Percentiles rank a stretch among this genome's conserved stretches.
phyloP scores from a whole-genome alignment of 2,113 vertebrate species.

The Podocnemis expansa region DNA sequence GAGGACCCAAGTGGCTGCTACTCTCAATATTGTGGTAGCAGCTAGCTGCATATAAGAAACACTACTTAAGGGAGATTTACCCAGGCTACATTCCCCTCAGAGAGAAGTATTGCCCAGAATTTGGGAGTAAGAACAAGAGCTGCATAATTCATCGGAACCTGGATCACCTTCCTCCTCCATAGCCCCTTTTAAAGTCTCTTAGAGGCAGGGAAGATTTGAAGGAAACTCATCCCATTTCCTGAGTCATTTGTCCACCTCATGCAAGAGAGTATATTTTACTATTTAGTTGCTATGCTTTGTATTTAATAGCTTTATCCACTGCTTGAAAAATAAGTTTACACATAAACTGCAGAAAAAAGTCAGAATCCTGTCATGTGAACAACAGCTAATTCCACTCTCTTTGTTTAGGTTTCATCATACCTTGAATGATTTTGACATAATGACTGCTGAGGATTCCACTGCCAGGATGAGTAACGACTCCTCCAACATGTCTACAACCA shows the following conservation, averaged over 20 bases:
- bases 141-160: background rate
- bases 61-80: background rate
- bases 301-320: background rate
- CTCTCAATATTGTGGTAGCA: background rate
- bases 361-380: background rate
- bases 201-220: background rate
- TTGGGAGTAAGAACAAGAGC: background rate
- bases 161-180: background rate
- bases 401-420: constrained; percentile 77
- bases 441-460: constrained; percentile 96
- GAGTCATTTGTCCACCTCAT: background rate
- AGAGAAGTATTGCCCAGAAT: background rate
- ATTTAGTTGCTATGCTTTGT: background rate
- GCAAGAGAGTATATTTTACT: background rate
- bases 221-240: background rate
- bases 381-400: background rate
- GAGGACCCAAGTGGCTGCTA: background rate
- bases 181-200: background rate
- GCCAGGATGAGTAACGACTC: constrained; percentile 90
- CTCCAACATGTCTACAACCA: constrained; percentile 73
- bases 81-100: background rate
- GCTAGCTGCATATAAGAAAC: background rate
- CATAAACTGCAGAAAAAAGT: background rate
- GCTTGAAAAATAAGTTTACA: background rate
- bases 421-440: constrained; percentile 93